Percentiles rank a stretch among this genome's conserved stretches.
Evolutionary conservation across 2,113 vertebrate species (phyloP).

Genomic region (Corythornis vintsioides): DNA sequence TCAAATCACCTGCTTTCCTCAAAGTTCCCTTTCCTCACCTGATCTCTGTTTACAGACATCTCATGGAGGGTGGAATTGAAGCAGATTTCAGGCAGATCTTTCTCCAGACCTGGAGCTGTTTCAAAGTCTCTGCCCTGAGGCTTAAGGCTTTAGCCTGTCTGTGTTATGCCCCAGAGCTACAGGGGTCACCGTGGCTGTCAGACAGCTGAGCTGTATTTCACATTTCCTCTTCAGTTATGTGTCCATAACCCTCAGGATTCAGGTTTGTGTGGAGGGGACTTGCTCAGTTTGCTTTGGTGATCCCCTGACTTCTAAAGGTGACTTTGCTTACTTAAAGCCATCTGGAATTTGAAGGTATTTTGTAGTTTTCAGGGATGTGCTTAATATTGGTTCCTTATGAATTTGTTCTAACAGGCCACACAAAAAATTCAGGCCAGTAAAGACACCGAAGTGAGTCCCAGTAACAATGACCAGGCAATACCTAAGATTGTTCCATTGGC

Average conservation of each 20-base stretch:
- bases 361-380: not conserved
- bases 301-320: not conserved
- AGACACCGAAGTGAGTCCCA: slow-evolving; percentile 50
- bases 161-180: not conserved
- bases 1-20: not conserved
- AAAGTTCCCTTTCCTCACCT: not conserved
- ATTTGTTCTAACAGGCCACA: slow-evolving; percentile 55
- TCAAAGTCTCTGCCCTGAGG: not conserved
- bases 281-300: not conserved
- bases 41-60: not conserved
- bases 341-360: not conserved
- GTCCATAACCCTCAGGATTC: not conserved
- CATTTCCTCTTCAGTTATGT: not conserved
- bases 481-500: slow-evolving; percentile 39
- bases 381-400: not conserved
- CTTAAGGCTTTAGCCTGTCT: not conserved
- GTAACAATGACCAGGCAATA: not conserved
- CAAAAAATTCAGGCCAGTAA: slow-evolving; percentile 62
- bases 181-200: accelerated
- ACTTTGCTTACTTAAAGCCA: not conserved
- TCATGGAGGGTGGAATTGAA: not conserved
- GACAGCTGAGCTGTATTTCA: not conserved
- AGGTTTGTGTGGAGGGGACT: not conserved
- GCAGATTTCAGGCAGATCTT: not conserved
- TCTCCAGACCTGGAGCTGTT: not conserved